These are phyloP conservation scores for Arizona elegans DNA, from an alignment of 2,113 vertebrate genomes.

Conservation along the genomic window DNA sequence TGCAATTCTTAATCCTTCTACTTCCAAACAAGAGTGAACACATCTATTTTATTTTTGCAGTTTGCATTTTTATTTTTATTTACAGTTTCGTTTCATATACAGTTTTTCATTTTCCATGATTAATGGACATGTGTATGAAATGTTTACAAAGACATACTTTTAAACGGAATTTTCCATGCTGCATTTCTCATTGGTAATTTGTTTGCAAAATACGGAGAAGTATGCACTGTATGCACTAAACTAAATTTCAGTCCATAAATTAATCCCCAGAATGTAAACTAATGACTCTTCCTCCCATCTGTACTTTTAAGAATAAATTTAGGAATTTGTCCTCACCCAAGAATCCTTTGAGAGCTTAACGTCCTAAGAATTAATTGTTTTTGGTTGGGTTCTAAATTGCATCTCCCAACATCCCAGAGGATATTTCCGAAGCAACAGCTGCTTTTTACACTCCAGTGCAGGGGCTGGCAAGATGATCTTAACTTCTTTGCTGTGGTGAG, in stretches of 20 bases:
- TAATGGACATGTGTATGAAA: neutral
- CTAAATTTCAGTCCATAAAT: neutral
- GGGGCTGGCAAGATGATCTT: neutral
- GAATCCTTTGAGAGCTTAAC: neutral
- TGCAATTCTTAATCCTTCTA: neutral
- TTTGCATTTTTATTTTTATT: neutral
- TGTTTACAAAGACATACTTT: neutral
- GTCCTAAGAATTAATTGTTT: neutral
- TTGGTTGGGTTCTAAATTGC: neutral
- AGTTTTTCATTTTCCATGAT: neutral
- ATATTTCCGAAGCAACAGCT: neutral
- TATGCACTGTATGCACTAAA: neutral
- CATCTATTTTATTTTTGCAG: neutral
- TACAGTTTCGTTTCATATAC: neutral
- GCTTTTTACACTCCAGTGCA: neutral
- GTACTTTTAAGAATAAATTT: neutral
- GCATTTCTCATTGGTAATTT: neutral
- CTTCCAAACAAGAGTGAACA: neutral
- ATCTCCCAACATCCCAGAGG: neutral
- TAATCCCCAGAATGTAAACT: neutral
- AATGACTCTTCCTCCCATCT: neutral
- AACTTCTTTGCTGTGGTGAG: neutral
- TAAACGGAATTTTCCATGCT: neutral
- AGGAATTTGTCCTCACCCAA: neutral
- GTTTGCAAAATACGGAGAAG: neutral